Conservation (phyloP, 2,888 invertebrate species). For the Heliconius hortense region DNA sequence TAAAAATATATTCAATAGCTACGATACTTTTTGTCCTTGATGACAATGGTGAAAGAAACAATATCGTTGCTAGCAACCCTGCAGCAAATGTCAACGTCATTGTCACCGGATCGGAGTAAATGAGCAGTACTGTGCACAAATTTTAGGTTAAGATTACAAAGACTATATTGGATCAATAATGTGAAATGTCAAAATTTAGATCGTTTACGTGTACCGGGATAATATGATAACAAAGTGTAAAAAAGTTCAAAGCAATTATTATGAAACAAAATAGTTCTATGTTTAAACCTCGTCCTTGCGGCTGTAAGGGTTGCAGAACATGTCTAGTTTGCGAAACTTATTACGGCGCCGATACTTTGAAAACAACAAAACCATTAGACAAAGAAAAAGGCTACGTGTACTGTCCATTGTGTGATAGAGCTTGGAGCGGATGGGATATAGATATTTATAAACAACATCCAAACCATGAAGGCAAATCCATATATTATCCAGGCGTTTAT, state of each 20-base stretch:
- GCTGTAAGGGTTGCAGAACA: conserved; percentile 95
- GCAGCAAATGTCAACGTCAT: background rate
- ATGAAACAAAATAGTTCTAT: conserved; percentile 27
- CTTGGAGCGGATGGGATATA: conserved; percentile 88
- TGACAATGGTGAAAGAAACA: too few relatives aligned
- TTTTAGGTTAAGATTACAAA: conserved; percentile 15
- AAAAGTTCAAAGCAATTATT: conserved; percentile 8
- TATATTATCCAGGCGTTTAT: conserved; percentile 86
- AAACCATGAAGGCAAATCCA: conserved; percentile 82
- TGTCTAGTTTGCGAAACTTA: conserved; percentile 92
- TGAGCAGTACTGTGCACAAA: background rate
- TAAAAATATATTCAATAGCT: too few relatives aligned
- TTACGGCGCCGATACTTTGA: conserved; percentile 67
- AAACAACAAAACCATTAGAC: conserved; percentile 68
- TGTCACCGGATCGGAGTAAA: background rate
- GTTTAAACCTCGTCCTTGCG: conserved; percentile 86
- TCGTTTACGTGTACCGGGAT: conserved; percentile 2
- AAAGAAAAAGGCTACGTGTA: conserved; percentile 85
- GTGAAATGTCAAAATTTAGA: conserved; percentile 15
- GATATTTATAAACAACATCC: conserved; percentile 84
- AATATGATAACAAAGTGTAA: background rate
- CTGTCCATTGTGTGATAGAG: conserved; percentile 88
- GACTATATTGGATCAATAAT: conserved; percentile 7
- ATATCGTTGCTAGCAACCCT: background rate
- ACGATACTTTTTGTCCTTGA: too few relatives aligned